Conservation (phyloP, 2,113 vertebrate genomes). For the Hypanus sabinus region DNA sequence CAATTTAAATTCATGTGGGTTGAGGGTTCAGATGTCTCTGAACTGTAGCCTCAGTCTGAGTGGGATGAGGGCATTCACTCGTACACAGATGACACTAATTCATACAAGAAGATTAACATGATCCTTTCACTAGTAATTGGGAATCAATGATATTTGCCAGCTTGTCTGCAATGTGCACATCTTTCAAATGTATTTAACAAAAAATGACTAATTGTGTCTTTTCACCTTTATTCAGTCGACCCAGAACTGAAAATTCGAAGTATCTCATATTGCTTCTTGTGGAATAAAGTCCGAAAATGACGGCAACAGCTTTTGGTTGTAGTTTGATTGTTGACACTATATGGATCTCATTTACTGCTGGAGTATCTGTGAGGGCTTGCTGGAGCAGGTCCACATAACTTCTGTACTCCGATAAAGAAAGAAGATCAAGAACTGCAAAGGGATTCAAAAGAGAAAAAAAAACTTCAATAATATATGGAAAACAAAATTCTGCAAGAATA, state of each 20-base stretch:
- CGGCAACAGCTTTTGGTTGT: conserved; percentile 68
- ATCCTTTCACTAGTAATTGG: neutral
- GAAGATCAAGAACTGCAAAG: conserved; percentile 82
- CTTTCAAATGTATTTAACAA: neutral
- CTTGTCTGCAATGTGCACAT: neutral
- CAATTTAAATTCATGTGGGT: neutral
- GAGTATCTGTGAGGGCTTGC: conserved; percentile 62
- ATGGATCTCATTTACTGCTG: conserved; percentile 70
- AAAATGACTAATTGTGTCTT: neutral
- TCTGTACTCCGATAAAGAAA: conserved; percentile 70
- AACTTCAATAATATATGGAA: neutral
- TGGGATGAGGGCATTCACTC: neutral
- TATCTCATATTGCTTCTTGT: conserved; percentile 75
- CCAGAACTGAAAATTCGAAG: conserved; percentile 82
- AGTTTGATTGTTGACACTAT: conserved; percentile 76
- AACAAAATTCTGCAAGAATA: neutral
- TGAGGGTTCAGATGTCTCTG: neutral
- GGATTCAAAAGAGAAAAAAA: conserved; percentile 31
- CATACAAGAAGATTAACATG: neutral
- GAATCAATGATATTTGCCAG: neutral
- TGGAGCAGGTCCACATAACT: conserved; percentile 66
- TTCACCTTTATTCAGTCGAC: conserved; percentile 83
- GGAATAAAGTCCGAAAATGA: conserved; percentile 76
- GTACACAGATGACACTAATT: neutral
- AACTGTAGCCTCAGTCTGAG: neutral